These are phyloP conservation scores for Bujurquina vittata DNA, from an alignment of 2,113 vertebrate genomes.

Conservation along the genomic window DNA sequence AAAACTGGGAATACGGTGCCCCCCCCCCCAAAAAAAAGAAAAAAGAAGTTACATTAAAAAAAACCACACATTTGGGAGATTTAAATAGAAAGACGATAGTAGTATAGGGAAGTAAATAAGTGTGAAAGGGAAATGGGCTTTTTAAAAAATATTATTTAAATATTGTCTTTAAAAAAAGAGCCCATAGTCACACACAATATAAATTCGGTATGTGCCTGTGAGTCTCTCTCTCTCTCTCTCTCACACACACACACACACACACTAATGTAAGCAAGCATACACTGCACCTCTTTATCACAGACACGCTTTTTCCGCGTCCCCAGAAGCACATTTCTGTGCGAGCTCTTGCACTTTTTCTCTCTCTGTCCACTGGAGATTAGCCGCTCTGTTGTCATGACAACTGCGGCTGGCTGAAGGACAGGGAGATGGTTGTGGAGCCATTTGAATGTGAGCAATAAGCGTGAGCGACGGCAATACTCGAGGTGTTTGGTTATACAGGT, in stretches of 20 bases:
- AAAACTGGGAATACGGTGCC: background rate
- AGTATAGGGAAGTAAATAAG: background rate
- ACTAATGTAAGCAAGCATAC: slow-evolving; percentile 2
- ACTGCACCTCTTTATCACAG: slow-evolving; percentile 23
- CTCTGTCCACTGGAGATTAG: slow-evolving; percentile 64
- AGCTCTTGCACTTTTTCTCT: slow-evolving; percentile 44
- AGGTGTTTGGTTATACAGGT: background rate
- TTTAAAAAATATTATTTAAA: too few species aligned
- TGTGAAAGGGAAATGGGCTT: background rate
- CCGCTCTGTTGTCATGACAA: slow-evolving; percentile 75
- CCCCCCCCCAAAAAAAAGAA: background rate
- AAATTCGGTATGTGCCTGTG: too few species aligned
- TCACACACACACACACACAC: background rate
- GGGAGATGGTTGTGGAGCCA: slow-evolving; percentile 13
- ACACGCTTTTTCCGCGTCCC: background rate
- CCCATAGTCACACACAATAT: too few species aligned
- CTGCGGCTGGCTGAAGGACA: slow-evolving; percentile 50
- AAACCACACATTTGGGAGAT: background rate
- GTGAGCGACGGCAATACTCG: background rate
- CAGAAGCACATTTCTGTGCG: slow-evolving; percentile 37
- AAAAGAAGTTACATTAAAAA: background rate
- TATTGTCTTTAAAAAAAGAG: too few species aligned
- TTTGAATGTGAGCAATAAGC: background rate
- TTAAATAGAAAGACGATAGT: background rate
- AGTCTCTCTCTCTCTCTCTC: too few species aligned